phyloP scores from a whole-genome alignment of 2,113 vertebrate species.

The Chaetura pelagica region DNA sequence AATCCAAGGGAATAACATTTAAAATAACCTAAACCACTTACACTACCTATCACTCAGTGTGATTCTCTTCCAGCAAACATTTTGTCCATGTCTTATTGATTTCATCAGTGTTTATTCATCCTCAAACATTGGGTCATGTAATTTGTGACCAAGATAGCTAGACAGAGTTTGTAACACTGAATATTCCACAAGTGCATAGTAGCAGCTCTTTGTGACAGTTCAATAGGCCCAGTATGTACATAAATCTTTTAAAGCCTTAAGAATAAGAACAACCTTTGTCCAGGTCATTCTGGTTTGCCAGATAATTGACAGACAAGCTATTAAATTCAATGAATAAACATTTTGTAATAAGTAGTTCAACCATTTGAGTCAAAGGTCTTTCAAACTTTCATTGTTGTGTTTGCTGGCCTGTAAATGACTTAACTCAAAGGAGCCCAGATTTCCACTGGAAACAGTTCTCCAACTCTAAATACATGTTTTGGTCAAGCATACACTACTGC shows the following conservation, averaged over 20 bases:
- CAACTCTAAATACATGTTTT: neutral
- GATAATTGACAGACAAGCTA: neutral
- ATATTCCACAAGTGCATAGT: neutral
- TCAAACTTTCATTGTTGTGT: neutral
- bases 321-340: neutral
- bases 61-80: neutral
- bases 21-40: neutral
- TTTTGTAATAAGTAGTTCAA: neutral
- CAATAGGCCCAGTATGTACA: neutral
- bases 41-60: neutral
- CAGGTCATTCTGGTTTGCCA: neutral
- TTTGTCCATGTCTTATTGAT: neutral
- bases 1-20: neutral
- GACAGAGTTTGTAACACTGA: neutral
- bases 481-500: neutral
- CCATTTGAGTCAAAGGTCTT: neutral
- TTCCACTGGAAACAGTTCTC: neutral
- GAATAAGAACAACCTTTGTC: neutral
- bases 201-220: neutral
- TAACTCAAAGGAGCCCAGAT: neutral
- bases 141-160: neutral
- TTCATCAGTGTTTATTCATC: neutral
- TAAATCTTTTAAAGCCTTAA: neutral
- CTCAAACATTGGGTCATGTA: neutral
- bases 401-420: neutral